These are phyloP conservation scores for Pachycephus smyrnensis DNA, from an alignment of 2,888 invertebrate genomes.

Conservation along the genomic window DNA sequence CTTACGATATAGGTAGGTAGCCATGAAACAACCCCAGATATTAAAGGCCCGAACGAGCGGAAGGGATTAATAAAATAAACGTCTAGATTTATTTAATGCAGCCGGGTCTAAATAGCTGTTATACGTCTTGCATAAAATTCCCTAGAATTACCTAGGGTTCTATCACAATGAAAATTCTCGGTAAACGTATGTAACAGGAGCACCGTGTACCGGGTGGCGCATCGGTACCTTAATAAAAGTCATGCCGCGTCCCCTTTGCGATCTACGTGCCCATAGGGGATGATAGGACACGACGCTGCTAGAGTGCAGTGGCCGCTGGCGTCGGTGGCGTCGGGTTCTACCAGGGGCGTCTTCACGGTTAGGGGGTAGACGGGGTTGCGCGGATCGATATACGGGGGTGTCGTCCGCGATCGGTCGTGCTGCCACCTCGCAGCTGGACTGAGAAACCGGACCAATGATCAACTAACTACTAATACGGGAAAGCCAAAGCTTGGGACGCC, in stretches of 20 bases:
- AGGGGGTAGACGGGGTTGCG: slow-evolving; percentile 30
- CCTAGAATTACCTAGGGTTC: not conserved
- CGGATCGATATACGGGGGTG: slow-evolving; percentile 63
- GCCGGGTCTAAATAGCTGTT: not conserved
- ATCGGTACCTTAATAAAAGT: slow-evolving; percentile 34
- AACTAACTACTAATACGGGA: slow-evolving; percentile 2
- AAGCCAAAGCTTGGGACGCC: not conserved
- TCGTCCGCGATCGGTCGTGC: slow-evolving; percentile 45
- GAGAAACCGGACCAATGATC: slow-evolving; percentile 37
- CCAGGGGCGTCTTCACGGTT: slow-evolving; percentile 24
- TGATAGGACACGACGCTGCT: slow-evolving; percentile 49
- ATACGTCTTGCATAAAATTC: not conserved
- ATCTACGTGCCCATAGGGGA: slow-evolving; percentile 18
- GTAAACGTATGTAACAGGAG: slow-evolving; percentile 35
- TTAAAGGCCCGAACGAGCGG: not conserved
- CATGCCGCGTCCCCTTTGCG: slow-evolving; percentile 54
- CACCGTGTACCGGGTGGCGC: slow-evolving; percentile 24
- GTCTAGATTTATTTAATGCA: too few species aligned
- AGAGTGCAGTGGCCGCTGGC: slow-evolving; percentile 63
- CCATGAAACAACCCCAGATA: not conserved
- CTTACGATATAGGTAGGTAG: not conserved
- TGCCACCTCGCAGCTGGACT: slow-evolving; percentile 54
- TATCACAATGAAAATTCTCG: not conserved
- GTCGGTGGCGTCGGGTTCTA: slow-evolving; percentile 38
- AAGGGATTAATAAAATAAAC: not conserved